Evolutionary conservation across 2,797 vertebrate species (phyloP), one percentile per base, ranked within the genome.

Genomic region (Cossypha niveicapilla): DNA sequence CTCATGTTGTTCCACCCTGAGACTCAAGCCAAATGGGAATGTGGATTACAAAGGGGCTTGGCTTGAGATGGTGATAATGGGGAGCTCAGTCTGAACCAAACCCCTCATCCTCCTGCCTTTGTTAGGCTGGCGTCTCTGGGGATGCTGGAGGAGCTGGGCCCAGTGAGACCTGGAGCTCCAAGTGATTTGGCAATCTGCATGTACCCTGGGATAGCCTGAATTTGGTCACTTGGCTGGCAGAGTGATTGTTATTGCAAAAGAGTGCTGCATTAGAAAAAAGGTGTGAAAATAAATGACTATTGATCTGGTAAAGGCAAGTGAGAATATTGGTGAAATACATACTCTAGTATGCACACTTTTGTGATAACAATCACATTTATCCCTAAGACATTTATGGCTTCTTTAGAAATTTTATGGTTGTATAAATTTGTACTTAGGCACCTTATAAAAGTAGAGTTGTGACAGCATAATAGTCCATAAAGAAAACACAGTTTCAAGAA

Each of bases 391-490:
- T 91, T 95, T 88, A 94, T 48, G 24, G 44, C 34, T 96, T 87
- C 86, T 92, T 94, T 47, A 78, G 88, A 94, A 90, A 90, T 66
- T 83, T 94, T 95, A 93, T 78, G 65, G n/a, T 92, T 91, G 56
- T 61, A 89, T 94, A 93, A 93, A 92, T 96, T 95, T 30, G 41
- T 92, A 83, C 81, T 79, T 72, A 68, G 57, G 81, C 50, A 89
- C 62, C 78, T 94, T 92, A 86, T 94, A 93, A 96, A 94, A 73
- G 62, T 44, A 80, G 50, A 57, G 28, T 67, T 90, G 61, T 94
- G 72, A 88, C 81, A 88, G 76, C 1, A 0, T 83, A 92, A 90
- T 44, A 77, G 66, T 86, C 50, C 60, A 83, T 82, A 86, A 94
- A 57, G 62, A 77, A 86, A 94, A 53, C 30, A 56, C 27, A 54